Evolutionary conservation across 2,113 vertebrate genomes (phyloP), one percentile per base, ranked within the genome.

Genomic region (Callionymus lyra): DNA sequence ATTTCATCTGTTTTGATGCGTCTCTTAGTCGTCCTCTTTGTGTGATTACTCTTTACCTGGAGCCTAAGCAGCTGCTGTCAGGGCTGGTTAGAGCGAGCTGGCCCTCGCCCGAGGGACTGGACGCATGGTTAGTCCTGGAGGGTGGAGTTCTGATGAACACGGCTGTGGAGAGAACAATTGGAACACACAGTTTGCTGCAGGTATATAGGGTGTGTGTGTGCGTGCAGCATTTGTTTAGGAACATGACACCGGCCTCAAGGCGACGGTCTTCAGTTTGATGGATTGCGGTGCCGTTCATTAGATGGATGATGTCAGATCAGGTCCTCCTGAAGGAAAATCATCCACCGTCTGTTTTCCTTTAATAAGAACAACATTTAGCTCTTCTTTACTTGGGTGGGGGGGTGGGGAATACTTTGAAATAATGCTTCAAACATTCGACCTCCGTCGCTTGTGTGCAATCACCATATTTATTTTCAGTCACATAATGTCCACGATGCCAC

Each of bases 51-150:
- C 53, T 43, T 55, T 65, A 70, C 74, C 76, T 69, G 42, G 44
- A 74, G 63, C 54, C 53, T 49, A 59, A 71, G 55, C 60, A 56
- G 64, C 51, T 60, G 64, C 65, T 79, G 72, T 76, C 74, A 68
- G 63, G 65, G 59, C 72, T 37, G 62, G 74, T 76, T 78, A 76
- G 68, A 40, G 11, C 65, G 63, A 59, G 56, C 59, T 69, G 63
- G 38, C 65, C 67, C 58, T 50, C 58, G 65, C 78, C 68, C 50
- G 50, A 21, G 73, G 69, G 76, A 68, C 17, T 41, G 45, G 44
- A 70, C 56, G 72, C 74, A 65, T 62, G 56, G 63, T 61, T 76
- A 65, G 56, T 47, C 68, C 53, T 14, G 47, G 61, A 63, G 59
- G 34, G 43, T 50, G 54, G 59, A 58, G 59, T 53, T 47, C 61